Percentiles rank a stretch among this genome's conserved stretches.
These are phyloP conservation scores for Tenualosa thibaudeaui DNA, from an alignment of 2,797 vertebrate genomes.

Conservation along the genomic window DNA sequence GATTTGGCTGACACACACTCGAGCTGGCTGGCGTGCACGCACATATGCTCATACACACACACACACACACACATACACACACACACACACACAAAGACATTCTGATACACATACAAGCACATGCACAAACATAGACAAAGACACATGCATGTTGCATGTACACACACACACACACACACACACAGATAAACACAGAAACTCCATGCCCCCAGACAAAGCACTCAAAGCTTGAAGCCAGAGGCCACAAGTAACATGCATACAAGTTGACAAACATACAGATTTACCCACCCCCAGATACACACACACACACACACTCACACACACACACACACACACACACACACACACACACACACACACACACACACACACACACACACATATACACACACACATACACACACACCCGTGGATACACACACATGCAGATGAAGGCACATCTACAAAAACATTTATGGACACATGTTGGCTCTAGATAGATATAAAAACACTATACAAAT, in stretches of 20 bases:
- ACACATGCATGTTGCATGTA: conserved; percentile 23
- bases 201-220: conserved; percentile 51
- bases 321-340: conserved; percentile 40
- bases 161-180: not conserved
- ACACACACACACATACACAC: conserved; percentile 38
- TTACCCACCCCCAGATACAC: conserved; percentile 32
- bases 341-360: conserved; percentile 29
- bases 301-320: conserved; percentile 29
- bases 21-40: not conserved
- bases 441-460: not conserved
- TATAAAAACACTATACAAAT: not conserved
- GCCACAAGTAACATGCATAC: conserved; percentile 44
- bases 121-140: too few relatives aligned
- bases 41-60: conserved; percentile 21
- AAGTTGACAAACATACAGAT: not conserved
- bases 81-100: conserved; percentile 31
- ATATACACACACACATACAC: conserved; percentile 39
- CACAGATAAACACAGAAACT: not conserved
- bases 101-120: conserved; percentile 25
- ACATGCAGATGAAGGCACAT: not conserved
- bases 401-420: conserved; percentile 4
- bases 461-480: not conserved
- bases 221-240: conserved; percentile 60
- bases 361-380: conserved; percentile 30
- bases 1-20: conserved; percentile 2